Percentiles rank a stretch among this genome's conserved stretches.
These are phyloP conservation scores for Ornithoptera alexandrae DNA, from an alignment of 2,888 invertebrate genomes.

Conservation along the genomic window DNA sequence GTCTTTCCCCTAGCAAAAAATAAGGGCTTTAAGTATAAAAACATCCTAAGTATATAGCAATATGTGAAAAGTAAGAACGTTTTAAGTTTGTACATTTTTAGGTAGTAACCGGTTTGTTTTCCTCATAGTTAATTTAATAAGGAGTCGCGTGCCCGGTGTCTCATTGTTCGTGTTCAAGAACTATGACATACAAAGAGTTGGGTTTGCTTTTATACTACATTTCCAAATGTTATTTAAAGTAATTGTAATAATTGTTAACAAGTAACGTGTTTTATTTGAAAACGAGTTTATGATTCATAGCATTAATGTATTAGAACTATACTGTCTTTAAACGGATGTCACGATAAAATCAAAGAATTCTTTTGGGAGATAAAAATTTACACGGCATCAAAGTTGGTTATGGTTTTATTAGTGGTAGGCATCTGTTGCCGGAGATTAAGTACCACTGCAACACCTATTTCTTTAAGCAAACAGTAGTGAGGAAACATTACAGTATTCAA, in stretches of 20 bases:
- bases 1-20: conserved; percentile 50
- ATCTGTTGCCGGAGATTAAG: too few species aligned
- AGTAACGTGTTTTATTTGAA: background rate
- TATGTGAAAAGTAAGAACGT: conserved; percentile 14
- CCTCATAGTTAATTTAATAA: conserved; percentile 71
- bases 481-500: too few species aligned
- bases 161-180: conserved; percentile 56
- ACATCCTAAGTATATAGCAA: conserved; percentile 35
- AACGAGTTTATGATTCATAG: background rate
- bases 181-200: conserved; percentile 50
- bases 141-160: conserved; percentile 60
- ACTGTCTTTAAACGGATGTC: too few species aligned
- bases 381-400: too few species aligned
- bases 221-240: conserved; percentile 20
- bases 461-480: too few species aligned
- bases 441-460: too few species aligned
- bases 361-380: too few species aligned
- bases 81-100: conserved; percentile 10
- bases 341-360: too few species aligned
- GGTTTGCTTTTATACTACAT: conserved; percentile 21
- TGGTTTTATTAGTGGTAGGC: too few species aligned
- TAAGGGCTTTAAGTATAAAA: conserved; percentile 35
- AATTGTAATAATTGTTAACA: conserved; percentile 9
- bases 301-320: too few species aligned
- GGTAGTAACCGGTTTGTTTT: conserved; percentile 59